Evolutionary conservation across 2,888 invertebrate species (phyloP).

Genomic region (Endotricha flammealis): DNA sequence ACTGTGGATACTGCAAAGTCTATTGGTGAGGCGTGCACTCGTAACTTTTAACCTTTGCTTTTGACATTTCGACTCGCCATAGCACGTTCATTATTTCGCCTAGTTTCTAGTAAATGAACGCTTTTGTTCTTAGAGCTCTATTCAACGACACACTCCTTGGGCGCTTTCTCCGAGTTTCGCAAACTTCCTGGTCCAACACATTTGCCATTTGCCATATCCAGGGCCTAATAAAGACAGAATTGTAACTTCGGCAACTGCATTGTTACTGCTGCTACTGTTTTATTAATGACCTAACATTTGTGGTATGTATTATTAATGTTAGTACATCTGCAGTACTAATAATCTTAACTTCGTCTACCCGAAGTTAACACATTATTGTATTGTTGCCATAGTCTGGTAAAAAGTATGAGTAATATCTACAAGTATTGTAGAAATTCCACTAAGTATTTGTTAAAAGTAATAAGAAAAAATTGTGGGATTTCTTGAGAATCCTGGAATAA

Average conservation of each 20-base stretch:
- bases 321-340: no score
- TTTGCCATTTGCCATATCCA: slow-evolving; percentile 58
- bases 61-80: slow-evolving; percentile 62
- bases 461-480: no score
- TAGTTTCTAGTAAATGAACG: slow-evolving; percentile 64
- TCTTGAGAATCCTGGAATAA: no score
- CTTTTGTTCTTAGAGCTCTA: slow-evolving; percentile 61
- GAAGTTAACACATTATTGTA: no score
- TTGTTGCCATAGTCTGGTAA: no score
- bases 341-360: no score
- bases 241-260: slow-evolving; percentile 45
- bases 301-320: no score
- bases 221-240: slow-evolving; percentile 50
- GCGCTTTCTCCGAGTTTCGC: slow-evolving; percentile 62
- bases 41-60: slow-evolving; percentile 70
- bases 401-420: no score
- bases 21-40: slow-evolving; percentile 39
- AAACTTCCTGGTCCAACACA: slow-evolving; percentile 59
- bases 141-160: slow-evolving; percentile 51
- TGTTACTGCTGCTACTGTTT: slow-evolving; percentile 41
- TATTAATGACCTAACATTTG: slow-evolving; percentile 54
- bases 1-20: slow-evolving; percentile 13
- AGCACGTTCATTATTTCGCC: slow-evolving; percentile 63
- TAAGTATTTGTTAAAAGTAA: no score
- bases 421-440: no score